Conservation (phyloP, 23 tunicate species). For the Trididemnum clinides region DNA sequence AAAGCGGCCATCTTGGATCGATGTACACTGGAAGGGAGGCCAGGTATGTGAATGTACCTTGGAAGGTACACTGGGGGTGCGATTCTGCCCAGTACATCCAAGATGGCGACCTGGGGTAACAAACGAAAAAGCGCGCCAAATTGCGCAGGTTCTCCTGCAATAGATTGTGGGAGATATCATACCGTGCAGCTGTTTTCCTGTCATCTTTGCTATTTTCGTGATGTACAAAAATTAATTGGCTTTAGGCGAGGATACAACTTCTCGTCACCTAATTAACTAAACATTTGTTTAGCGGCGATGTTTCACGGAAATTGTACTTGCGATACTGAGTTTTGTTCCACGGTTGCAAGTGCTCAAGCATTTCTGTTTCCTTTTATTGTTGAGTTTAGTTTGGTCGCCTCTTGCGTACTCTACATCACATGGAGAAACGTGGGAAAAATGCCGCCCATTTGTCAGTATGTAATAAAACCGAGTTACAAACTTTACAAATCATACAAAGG, state of each 20-base stretch:
- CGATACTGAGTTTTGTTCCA: conserved; percentile 42
- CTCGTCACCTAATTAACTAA: too few relatives aligned
- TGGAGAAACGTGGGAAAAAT: conserved; percentile 72
- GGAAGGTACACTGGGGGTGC: too few relatives aligned
- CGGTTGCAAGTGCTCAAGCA: conserved; percentile 46
- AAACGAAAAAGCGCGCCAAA: too few relatives aligned
- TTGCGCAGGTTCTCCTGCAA: too few relatives aligned
- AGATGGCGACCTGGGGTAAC: too few relatives aligned
- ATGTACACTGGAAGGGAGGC: too few relatives aligned
- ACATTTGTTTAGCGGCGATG: conserved; percentile 21
- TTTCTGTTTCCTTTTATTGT: conserved; percentile 84
- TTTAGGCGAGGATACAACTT: too few relatives aligned
- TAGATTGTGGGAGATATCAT: too few relatives aligned
- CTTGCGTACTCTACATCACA: conserved; percentile 74
- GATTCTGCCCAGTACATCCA: too few relatives aligned
- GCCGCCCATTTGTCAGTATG: conserved; percentile 37
- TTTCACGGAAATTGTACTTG: conserved; percentile 70
- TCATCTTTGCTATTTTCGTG: not conserved
- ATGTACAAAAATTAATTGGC: not conserved
- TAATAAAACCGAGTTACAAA: conserved; percentile 69
- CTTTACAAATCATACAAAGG: conserved; percentile 79
- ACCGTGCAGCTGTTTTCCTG: too few relatives aligned
- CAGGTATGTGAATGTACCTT: too few relatives aligned
- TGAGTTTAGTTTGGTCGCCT: conserved; percentile 81
- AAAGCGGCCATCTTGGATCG: too few relatives aligned